Evolutionary conservation across 2,888 invertebrate genomes (phyloP).

Genomic region (Acrocyrtus sp.): DNA sequence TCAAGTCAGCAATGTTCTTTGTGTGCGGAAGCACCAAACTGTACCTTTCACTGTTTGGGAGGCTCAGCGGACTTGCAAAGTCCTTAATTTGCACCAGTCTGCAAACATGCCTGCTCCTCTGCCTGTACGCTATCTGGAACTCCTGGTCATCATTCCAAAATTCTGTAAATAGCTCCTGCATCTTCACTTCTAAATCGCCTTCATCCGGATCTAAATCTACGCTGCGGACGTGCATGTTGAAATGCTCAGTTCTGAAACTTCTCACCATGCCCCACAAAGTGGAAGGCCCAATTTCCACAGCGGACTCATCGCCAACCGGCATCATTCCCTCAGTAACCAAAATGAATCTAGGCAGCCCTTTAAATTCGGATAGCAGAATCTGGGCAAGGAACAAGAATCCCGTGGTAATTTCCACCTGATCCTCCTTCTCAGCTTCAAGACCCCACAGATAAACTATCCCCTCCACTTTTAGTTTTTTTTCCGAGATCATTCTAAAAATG

Average conservation of each 20-base stretch:
- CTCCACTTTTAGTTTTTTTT: conserved; percentile 19
- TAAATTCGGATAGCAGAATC: conserved; percentile 34
- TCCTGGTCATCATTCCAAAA: conserved; percentile 51
- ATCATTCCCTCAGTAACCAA: conserved; percentile 38
- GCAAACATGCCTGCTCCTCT: conserved; percentile 24
- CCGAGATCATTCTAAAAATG: conserved; percentile 13
- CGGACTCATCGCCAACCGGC: conserved; percentile 37
- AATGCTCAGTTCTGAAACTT: conserved; percentile 43
- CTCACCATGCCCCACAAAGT: conserved; percentile 37
- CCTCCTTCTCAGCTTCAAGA: conserved; percentile 5
- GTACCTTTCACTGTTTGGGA: conserved; percentile 30
- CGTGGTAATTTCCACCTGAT: conserved; percentile 14
- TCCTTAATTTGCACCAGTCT: conserved; percentile 19
- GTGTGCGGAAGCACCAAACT: conserved; percentile 24
- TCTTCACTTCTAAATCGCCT: conserved; percentile 3
- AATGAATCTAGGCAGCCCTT: conserved; percentile 29
- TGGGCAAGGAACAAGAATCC: conserved; percentile 36
- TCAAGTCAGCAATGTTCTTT: conserved; percentile 33
- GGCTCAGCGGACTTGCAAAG: conserved; percentile 8
- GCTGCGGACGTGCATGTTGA: conserved; percentile 19
- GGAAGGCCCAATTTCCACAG: not conserved
- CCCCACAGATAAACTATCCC: conserved; percentile 41
- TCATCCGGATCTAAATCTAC: conserved; percentile 50
- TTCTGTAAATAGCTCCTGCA: conserved; percentile 33
- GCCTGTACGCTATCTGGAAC: conserved; percentile 37